Percentiles rank a stretch among this genome's conserved stretches.
Conservation (phyloP, 2,113 vertebrate genomes). For the Menura novaehollandiae region DNA sequence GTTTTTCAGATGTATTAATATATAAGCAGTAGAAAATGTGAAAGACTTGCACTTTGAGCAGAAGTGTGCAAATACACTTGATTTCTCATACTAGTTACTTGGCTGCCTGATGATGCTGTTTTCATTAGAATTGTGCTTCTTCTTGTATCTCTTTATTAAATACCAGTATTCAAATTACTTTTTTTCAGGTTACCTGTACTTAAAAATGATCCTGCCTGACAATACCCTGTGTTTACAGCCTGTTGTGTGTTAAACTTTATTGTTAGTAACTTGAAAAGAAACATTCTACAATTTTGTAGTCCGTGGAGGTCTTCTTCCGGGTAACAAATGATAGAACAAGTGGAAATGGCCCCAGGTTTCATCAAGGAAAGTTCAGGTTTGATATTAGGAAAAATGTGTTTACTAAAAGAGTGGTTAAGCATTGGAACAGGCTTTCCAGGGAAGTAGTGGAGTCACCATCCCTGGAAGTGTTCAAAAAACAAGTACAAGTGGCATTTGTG, state of each 20-base stretch:
- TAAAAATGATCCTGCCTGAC: background rate
- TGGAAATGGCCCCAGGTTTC: background rate
- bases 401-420: background rate
- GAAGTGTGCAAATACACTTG: background rate
- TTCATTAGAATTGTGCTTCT: background rate
- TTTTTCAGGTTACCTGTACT: background rate
- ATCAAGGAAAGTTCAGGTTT: background rate
- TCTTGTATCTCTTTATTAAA: background rate
- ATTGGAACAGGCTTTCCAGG: background rate
- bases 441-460: background rate
- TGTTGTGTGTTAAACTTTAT: background rate
- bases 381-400: background rate
- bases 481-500: background rate
- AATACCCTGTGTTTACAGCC: background rate
- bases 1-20: background rate
- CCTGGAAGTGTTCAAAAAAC: background rate
- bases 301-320: background rate
- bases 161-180: background rate
- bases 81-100: background rate
- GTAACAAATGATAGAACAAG: accelerated
- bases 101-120: background rate
- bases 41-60: background rate
- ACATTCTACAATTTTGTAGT: accelerated
- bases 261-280: background rate
- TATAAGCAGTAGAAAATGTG: background rate